Evolutionary conservation across 2,888 invertebrate species (phyloP), one percentile per base, ranked within the genome.

Genomic region (Liopterus haemorrhoidalis): DNA sequence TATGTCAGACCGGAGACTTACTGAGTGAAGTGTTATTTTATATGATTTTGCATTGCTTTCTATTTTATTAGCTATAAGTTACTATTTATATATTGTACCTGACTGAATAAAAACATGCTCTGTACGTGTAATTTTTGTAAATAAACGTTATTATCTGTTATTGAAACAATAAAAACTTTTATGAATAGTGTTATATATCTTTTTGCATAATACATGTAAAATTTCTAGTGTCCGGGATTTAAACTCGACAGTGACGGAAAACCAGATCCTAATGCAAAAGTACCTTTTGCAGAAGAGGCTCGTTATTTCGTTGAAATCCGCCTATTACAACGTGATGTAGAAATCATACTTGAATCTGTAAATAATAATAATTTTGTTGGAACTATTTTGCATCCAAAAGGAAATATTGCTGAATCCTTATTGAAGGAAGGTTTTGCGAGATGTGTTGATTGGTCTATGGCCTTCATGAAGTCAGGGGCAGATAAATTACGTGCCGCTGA

Each of bases 291-390:
- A 1, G 90, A 93, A 57, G 95, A 99, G 69, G 96, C 97, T 0
- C 85, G 86, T 49, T 96, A 80, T 69, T 97, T 91, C 68, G 87
- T 93, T 1, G 99, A 99, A 67, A 79, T 84, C 2, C 79, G 90
- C 35, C 74, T 99, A 4, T 74, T 99, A 25, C 96, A 99, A 61
- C 78, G 90, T 58, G 88, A 95, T 63, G 80, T 95, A 0, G 84
- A 93, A 65, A 81, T 94, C 12, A 78, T 92, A 22, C 72, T 99
- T 30, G 95, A 97, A 62, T 89, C 93, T 0, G 86, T 88, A 1
- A 91, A 90, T 59, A 96, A 94, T 65, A 85, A 84, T 59, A 94
- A 92, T 65, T 88, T 93, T 59, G 85, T 96, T 44, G 99, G 97
- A 24, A 89, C 91, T 20, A 84, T 99, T 54, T 61, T 93, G 33